These are phyloP conservation scores for Watsonalla cultraria DNA, from an alignment of 2,888 invertebrate genomes.

Conservation along the genomic window DNA sequence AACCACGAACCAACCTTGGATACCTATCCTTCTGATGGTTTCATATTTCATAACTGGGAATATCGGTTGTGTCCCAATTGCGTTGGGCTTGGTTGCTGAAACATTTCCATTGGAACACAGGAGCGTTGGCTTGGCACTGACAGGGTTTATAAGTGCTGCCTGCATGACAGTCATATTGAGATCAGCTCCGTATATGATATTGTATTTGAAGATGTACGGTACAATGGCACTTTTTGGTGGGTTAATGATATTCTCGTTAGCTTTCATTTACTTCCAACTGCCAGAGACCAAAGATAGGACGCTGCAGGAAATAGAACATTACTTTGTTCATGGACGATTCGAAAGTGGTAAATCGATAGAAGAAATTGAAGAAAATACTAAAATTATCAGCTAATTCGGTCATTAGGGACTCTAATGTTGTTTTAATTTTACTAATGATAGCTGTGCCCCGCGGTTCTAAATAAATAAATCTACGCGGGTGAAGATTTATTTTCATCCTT, in stretches of 20 bases:
- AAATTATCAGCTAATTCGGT: too few species aligned
- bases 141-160: slow-evolving; percentile 33
- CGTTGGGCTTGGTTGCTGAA: slow-evolving; percentile 39
- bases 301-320: slow-evolving; percentile 35
- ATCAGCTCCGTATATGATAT: slow-evolving; percentile 33
- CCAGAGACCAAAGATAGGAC: slow-evolving; percentile 37
- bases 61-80: slow-evolving; percentile 43
- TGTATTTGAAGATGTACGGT: slow-evolving; percentile 39
- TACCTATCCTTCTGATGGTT: slow-evolving; percentile 31
- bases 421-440: too few species aligned
- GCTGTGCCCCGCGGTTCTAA: too few species aligned
- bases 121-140: slow-evolving; percentile 30
- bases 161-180: slow-evolving; percentile 30
- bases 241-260: slow-evolving; percentile 19
- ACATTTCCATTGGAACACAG: slow-evolving; percentile 39
- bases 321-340: slow-evolving; percentile 33
- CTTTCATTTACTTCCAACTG: slow-evolving; percentile 25
- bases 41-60: slow-evolving; percentile 39
- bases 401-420: too few species aligned
- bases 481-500: too few species aligned
- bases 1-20: slow-evolving; percentile 20
- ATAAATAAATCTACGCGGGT: too few species aligned
- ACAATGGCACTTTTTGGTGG: slow-evolving; percentile 46
- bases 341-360: slow-evolving; percentile 21
- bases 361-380: slow-evolving; percentile 23